Percentiles rank a stretch among this genome's conserved stretches.
Conservation (phyloP, 2,113 vertebrate species). For the Coracopsis vasa region DNA sequence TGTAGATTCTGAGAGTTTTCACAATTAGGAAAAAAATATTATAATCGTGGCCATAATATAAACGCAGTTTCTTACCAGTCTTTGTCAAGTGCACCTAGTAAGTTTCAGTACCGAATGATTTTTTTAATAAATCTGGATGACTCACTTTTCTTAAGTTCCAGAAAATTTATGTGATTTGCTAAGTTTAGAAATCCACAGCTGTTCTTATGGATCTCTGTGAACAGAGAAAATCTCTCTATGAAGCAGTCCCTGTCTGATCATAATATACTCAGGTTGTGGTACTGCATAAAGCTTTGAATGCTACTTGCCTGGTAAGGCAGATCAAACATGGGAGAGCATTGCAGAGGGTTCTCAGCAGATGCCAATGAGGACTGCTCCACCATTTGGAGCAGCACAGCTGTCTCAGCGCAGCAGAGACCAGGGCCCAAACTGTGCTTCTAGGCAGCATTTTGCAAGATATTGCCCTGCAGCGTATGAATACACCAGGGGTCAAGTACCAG, state of each 20-base stretch:
- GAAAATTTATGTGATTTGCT: neutral
- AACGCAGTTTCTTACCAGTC: neutral
- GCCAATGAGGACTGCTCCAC: neutral
- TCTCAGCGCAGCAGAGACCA: neutral
- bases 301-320: neutral
- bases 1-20: neutral
- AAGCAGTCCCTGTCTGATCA: neutral
- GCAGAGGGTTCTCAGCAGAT: neutral
- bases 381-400: neutral
- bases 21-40: neutral
- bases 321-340: rapidly evolving
- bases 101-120: neutral
- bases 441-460: neutral
- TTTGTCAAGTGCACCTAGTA: neutral
- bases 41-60: neutral
- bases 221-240: neutral
- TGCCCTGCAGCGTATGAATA: neutral
- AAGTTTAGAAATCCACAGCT: neutral
- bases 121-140: neutral
- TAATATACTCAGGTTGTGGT: neutral
- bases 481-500: neutral
- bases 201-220: neutral
- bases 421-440: neutral
- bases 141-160: neutral
- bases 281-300: neutral